Conservation (phyloP, 2,113 vertebrate species). For the Benitochromis conjunctus region DNA sequence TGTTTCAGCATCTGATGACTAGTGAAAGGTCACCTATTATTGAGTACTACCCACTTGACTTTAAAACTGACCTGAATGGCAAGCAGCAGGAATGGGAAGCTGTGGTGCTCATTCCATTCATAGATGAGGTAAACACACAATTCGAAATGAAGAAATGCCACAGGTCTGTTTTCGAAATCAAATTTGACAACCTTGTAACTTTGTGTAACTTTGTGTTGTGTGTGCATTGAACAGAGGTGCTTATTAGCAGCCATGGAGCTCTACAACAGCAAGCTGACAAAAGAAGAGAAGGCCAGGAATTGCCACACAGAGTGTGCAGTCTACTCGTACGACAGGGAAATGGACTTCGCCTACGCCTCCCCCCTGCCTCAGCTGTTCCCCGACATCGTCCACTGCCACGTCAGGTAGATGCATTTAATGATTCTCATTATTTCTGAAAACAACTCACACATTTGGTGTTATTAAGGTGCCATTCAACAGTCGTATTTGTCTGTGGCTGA, state of each 20-base stretch:
- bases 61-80: slow-evolving; percentile 97
- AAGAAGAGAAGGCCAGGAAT: slow-evolving; percentile 85
- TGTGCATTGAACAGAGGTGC: slow-evolving; percentile 72
- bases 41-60: slow-evolving; percentile 93
- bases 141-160: neutral
- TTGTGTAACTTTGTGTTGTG: neutral
- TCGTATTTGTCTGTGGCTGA: neutral
- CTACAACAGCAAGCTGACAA: slow-evolving; percentile 77
- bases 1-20: slow-evolving; percentile 87
- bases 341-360: slow-evolving; percentile 79
- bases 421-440: neutral
- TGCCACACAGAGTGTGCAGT: slow-evolving; percentile 85
- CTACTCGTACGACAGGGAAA: slow-evolving; percentile 78
- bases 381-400: slow-evolving; percentile 77
- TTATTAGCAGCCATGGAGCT: slow-evolving; percentile 90
- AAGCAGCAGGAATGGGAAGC: slow-evolving; percentile 99
- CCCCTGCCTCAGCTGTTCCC: slow-evolving; percentile 85
- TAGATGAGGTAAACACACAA: slow-evolving; percentile 83
- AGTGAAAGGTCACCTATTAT: slow-evolving; percentile 87
- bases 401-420: slow-evolving; percentile 71
- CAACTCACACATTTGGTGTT: neutral
- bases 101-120: slow-evolving; percentile 96
- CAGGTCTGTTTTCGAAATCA: neutral
- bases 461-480: neutral
- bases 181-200: neutral